phyloP scores from a whole-genome alignment of 2,797 vertebrate genomes.

The Chiloscyllium punctatum region DNA sequence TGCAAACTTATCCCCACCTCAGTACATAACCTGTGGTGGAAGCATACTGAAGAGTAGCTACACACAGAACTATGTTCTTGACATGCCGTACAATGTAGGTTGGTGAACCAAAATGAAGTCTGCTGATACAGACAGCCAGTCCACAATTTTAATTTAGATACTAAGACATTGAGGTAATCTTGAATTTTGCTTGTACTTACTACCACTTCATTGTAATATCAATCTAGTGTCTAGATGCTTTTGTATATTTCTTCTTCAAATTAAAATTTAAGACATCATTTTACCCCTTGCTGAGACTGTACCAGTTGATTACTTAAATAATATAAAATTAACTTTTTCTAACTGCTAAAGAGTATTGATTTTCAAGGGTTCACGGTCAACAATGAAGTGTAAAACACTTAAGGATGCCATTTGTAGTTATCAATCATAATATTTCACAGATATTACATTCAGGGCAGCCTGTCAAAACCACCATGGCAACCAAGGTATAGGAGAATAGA shows the following conservation, averaged over 20 bases:
- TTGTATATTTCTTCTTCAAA: not conserved
- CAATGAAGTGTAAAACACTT: not conserved
- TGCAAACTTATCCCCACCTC: not conserved
- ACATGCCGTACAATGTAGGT: not conserved
- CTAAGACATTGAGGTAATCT: not conserved
- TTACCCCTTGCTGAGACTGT: not conserved
- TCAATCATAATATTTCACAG: conserved; percentile 1
- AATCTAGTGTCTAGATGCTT: not conserved
- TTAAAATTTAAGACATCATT: not conserved
- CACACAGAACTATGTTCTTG: not conserved
- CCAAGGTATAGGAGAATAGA: not conserved
- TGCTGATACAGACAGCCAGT: not conserved
- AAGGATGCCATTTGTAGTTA: not conserved
- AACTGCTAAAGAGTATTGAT: not conserved
- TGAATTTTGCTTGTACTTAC: not conserved
- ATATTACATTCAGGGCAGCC: not conserved
- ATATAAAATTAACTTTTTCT: not conserved
- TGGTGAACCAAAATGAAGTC: not conserved
- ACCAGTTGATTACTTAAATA: not conserved
- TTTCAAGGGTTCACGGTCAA: not conserved
- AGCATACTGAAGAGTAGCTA: not conserved
- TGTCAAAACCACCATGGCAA: not conserved
- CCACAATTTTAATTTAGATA: not conserved
- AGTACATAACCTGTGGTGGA: not conserved
- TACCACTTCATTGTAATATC: not conserved